Base-by-base conservation (phyloP, 2,797 vertebrate species). In the Tapirus indicus region DNA sequence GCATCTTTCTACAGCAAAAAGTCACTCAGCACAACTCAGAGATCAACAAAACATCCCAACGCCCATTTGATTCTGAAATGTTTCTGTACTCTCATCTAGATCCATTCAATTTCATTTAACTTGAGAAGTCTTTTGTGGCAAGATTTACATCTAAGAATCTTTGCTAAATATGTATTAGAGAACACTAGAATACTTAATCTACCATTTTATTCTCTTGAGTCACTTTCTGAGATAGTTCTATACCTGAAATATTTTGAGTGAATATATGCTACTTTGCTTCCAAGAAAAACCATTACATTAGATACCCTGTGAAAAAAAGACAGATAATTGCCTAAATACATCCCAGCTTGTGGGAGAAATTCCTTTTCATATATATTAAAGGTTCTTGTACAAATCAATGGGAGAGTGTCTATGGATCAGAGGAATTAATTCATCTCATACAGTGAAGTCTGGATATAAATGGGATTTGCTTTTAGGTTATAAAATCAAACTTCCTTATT, bases 391-490 rank as follows among this genome's bases (percentile, higher is more conserved):
- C 74, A 52, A 94, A 87, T 77, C 52, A 93, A 32, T 85, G 66
- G 21, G 35, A 87, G 18, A 89, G 2, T 72, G 6, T 68, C 6
- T 8, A 58, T 54, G 64, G 1, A 18, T 93, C 56, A 75, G 21
- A 88, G 49, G 32, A 94, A 20, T 38, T 71, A 68, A 72, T 83
- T 88, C 10, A 66, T 54, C 41, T 69, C 25, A 72, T 32, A 35
- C 0, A 54, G 18, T 71, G 29, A 95, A 71, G 13, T 64, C 20
- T 95, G 41, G 10, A 6, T 4, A 38, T 5, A 93, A 88, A 2
- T 80, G 23, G 16, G 86, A 23, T 38, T 84, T 47, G 90, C 94
- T 96, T 91, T 96, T 18, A 78, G n/a, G 3, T 96, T 77, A 95
- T 66, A 83, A 90, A 92, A 14, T 17, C 1, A 74, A 35, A 75